Evolutionary conservation across 1,140 invertebrate genomes (phyloP), one percentile per base, ranked within the genome.

Genomic region (Cardiocondyla obscurior): DNA sequence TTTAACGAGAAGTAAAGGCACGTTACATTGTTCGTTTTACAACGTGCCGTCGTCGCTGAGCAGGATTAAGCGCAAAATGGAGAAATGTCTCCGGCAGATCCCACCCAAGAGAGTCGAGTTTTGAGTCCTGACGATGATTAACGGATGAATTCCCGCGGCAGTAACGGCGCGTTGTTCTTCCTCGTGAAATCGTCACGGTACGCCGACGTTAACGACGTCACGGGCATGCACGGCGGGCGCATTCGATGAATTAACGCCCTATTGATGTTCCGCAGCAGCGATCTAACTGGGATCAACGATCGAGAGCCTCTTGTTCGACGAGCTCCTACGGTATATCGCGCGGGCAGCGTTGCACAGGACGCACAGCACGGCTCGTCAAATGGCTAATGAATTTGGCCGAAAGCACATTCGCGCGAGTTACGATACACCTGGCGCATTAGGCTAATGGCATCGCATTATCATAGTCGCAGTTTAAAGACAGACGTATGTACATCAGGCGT

Each of bases 241-340:
- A 72, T 82, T 67, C 84, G 85, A 79, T 85, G 81, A 86, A 87
- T 87, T 86, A 87, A 87, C 85, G 85, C 85, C 85, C 85, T 65
- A 87, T 87, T 86, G 85, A 83, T 87, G 85, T 87, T 86, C 65
- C 72, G n/a, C 30, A 58, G 73, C 30, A 79, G 57, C 72, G 72
- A 70, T 30, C 85, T 86, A 86, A 83, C 85, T 58, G 72, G 85
- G 62, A 87, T 87, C 85, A 83, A 83, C 60, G 81, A 67, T 73
- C 81, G 25, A 22, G 57, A 12, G 12, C 8, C 44, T 8, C 81
- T 67, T 86, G 85, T 79, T 79, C 81, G 42, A 62, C 58, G 64
- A 73, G 42, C 10, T 53, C 10, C 19, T 65, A 55, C 46, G 64
- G 58, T 86, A 51, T 76, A 58, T 36, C 55, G 44, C 42, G 14